Conservation (phyloP, 2,113 vertebrate genomes). For the Chrysemys picta region DNA sequence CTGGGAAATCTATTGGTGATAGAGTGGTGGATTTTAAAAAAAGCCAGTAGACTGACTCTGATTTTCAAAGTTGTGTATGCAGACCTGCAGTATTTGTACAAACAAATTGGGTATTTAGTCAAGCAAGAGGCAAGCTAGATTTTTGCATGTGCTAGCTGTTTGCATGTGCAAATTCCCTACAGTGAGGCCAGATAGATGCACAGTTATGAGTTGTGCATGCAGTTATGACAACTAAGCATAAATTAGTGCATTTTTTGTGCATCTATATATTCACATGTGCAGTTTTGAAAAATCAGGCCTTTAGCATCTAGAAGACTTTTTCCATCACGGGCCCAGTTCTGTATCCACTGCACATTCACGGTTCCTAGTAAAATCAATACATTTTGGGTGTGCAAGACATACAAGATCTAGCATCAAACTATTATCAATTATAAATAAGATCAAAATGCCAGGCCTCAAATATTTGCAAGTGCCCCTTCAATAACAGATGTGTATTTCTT, state of each 20-base stretch:
- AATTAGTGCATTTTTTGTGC: background rate
- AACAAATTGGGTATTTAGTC: background rate
- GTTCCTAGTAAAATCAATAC: background rate
- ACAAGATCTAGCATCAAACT: background rate
- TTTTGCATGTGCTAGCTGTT: background rate
- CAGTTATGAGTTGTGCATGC: background rate
- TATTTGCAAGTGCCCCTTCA: background rate
- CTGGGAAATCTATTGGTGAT: background rate
- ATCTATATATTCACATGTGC: background rate
- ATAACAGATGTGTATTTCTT: background rate
- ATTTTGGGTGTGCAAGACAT: background rate
- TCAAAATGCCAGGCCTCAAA: background rate
- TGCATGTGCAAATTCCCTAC: background rate
- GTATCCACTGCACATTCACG: background rate
- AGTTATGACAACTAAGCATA: background rate
- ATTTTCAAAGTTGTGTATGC: background rate
- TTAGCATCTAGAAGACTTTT: too few relatives aligned
- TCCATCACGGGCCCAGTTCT: background rate
- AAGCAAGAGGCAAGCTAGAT: background rate
- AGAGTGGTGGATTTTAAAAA: background rate
- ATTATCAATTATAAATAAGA: background rate
- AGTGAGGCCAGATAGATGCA: background rate
- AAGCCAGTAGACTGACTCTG: background rate
- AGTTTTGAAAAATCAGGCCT: background rate
- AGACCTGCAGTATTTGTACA: background rate